phyloP scores from a whole-genome alignment of 1,140 invertebrate species.

The Catajapyx aquilonaris region DNA sequence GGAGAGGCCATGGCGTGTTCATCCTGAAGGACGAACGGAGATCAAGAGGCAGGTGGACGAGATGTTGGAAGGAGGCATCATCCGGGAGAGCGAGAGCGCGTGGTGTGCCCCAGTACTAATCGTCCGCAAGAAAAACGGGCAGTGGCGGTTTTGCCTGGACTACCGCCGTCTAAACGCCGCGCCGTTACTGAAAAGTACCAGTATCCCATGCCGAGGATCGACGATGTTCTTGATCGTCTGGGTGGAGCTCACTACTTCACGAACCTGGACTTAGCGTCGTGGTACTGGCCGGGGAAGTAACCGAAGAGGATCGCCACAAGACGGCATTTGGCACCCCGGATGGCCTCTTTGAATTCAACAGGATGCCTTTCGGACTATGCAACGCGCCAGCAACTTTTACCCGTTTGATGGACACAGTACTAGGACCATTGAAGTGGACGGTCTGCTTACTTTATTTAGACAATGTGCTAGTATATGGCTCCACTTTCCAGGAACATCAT shows the following conservation, averaged over 20 bases:
- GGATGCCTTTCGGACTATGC: conserved; percentile 16
- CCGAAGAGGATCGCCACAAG: conserved; percentile 19
- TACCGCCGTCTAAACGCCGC: too few relatives aligned
- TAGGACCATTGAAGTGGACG: not conserved
- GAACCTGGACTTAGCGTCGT: conserved; percentile 24
- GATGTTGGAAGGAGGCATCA: too few relatives aligned
- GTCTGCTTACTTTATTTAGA: not conserved
- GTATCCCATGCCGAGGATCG: conserved; percentile 29
- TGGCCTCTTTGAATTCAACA: conserved; percentile 16
- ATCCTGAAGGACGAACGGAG: conserved; percentile 3
- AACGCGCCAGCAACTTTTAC: conserved; percentile 12
- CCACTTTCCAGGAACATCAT: not conserved
- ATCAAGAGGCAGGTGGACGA: too few relatives aligned
- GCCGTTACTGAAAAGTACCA: conserved; percentile 15
- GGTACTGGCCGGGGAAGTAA: conserved; percentile 26
- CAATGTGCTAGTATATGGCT: not conserved
- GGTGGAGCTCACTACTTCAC: conserved; percentile 20
- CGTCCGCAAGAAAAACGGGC: too few relatives aligned
- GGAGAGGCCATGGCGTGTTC: not conserved
- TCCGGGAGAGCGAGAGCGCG: too few relatives aligned
- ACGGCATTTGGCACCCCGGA: conserved; percentile 21
- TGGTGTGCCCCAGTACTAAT: too few relatives aligned
- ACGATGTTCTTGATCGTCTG: conserved; percentile 21
- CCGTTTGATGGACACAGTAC: conserved; percentile 6
- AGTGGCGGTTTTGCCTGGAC: too few relatives aligned